Evolutionary conservation across 1,140 invertebrate species (phyloP).

Genomic region (Nylanderia fulva): DNA sequence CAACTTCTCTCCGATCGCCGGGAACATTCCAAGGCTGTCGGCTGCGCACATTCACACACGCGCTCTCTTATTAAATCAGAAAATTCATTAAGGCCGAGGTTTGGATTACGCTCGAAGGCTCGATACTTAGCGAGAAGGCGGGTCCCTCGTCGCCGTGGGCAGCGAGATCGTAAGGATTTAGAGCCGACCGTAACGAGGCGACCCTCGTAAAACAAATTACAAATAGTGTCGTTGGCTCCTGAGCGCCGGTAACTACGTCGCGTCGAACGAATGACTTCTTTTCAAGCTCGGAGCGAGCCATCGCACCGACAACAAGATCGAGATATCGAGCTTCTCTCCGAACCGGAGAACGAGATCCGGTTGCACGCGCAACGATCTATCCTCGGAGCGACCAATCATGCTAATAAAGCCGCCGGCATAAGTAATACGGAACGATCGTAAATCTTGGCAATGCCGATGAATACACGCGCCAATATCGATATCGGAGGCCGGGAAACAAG

Average conservation of each 20-base stretch:
- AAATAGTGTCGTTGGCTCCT: constrained; percentile 57
- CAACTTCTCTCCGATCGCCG: constrained; percentile 1
- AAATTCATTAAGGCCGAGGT: constrained; percentile 54
- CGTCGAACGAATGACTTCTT: constrained; percentile 40
- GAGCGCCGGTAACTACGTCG: constrained; percentile 40
- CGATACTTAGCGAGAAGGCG: constrained; percentile 29
- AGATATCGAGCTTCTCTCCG: constrained; percentile 31
- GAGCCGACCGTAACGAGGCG: constrained; percentile 60
- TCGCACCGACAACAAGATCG: constrained; percentile 51
- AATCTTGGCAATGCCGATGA: constrained; percentile 61
- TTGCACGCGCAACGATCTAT: constrained; percentile 67
- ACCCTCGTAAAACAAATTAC: constrained; percentile 68
- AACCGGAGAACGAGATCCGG: constrained; percentile 61
- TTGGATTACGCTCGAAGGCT: constrained; percentile 52
- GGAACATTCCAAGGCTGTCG: too few species aligned
- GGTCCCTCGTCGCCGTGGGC: neutral
- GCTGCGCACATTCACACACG: neutral
- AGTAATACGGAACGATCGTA: constrained; percentile 71
- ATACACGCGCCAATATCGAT: constrained; percentile 42
- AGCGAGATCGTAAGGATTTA: constrained; percentile 51
- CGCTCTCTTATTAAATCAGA: constrained; percentile 49
- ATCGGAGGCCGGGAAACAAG: neutral
- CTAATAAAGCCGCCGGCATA: constrained; percentile 71
- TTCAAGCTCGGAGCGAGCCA: constrained; percentile 8
- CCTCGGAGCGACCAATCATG: constrained; percentile 68